Base-by-base conservation (phyloP, 2,888 invertebrate genomes). In the Liposcelis brunnea region DNA sequence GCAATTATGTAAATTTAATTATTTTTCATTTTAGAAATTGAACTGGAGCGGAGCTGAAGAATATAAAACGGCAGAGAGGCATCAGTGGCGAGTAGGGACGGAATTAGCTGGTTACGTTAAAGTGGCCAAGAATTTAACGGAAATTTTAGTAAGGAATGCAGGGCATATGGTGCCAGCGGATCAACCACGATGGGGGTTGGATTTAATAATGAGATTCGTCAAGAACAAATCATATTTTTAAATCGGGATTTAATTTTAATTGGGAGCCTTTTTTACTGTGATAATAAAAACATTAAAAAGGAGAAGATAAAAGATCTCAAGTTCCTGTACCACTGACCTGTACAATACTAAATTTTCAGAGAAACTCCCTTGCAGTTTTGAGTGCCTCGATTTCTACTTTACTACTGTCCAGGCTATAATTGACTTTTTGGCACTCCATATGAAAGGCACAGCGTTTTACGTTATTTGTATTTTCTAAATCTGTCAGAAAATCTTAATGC, bases 111-210 rank as follows among this genome's bases (percentile, higher is more conserved):
- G 84, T 0, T 85, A 82, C 63, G 75, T 72, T 1, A 81, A 79
- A 58, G 69, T 72, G 52, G 77, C 74, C 6, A 77, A 77, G 0
- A 77, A 77, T 56, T 62, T 84, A 44, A 74, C 77, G 0, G 80
- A 82, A 59, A 70, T 81, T 2, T 59, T 83, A 61, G 75, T 84
- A 1, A 66, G 82, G 48, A 72, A 80, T 62, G 82, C 84, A 6
- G 85, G 86, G 0, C 85, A 85, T 55, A 80, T 84, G 77, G 80
- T 80, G 11, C 81, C 83, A 0, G 68, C 70, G 31, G 83, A 84
- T 63, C 80, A 84, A 58, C 83, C 84, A 0, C 72, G 75, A 54
- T 80, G 79, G 75, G 75, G 79, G 6, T 67, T 74, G 16, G 77
- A 80, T 60, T 64, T 86, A 59, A 78, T 86, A 35, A 71, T 70